phyloP scores from a whole-genome alignment of 2,888 invertebrate species.

The Hesperia comma region DNA sequence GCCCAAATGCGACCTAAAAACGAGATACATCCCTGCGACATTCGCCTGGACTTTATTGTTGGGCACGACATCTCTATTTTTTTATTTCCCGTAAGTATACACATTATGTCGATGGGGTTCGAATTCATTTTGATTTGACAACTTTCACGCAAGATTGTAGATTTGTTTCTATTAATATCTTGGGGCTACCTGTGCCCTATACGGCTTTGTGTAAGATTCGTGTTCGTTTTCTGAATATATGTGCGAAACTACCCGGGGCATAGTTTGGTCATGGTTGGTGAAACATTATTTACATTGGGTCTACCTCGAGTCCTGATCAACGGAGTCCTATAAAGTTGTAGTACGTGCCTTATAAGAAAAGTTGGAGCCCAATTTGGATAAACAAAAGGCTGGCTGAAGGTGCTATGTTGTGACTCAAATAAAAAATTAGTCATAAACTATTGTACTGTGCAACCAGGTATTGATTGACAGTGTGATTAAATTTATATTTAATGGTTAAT shows the following conservation, averaged over 20 bases:
- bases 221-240: slow-evolving; percentile 24
- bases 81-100: slow-evolving; percentile 98
- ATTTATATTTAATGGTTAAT: neutral
- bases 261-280: slow-evolving; percentile 24
- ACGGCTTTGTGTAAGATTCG: slow-evolving; percentile 47
- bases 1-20: slow-evolving; percentile 98
- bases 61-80: slow-evolving; percentile 96
- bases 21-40: slow-evolving; percentile 98
- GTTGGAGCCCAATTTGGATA: slow-evolving; percentile 48
- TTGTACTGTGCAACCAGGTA: neutral
- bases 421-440: slow-evolving; percentile 14
- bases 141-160: slow-evolving; percentile 78
- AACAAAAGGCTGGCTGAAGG: slow-evolving; percentile 51
- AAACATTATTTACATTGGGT: slow-evolving; percentile 40
- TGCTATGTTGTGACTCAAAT: slow-evolving; percentile 38
- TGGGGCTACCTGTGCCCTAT: slow-evolving; percentile 59
- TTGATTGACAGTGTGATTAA: neutral
- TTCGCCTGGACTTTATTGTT: slow-evolving; percentile 98
- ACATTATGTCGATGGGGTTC: slow-evolving; percentile 67
- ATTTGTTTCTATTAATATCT: slow-evolving; percentile 76
- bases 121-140: slow-evolving; percentile 77
- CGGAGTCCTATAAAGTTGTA: slow-evolving; percentile 14
- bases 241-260: neutral
- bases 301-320: neutral
- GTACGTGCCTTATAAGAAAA: slow-evolving; percentile 21